Evolutionary conservation across 2,113 vertebrate species (phyloP), one percentile per base, ranked within the genome.

Genomic region (Eudyptes chrysolophus): DNA sequence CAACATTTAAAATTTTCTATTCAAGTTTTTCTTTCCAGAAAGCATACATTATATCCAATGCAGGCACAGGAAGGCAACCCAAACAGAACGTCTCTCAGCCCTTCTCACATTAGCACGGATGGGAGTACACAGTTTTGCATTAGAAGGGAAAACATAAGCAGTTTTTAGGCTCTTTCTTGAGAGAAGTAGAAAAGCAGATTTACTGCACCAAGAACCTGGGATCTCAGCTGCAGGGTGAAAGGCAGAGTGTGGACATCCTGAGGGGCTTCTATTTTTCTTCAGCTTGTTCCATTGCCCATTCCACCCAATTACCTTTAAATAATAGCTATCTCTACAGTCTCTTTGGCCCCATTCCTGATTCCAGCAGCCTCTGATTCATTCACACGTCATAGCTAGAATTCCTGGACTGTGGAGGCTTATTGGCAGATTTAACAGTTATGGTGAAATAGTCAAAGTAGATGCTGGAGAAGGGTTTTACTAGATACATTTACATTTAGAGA

Each of bases 291-390:
- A 90, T 93, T 79, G 38, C 71, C 85, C 75, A 93, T 97, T 97
- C 79, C 79, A 91, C 83, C 89, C 94, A 89, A 84, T 97, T 96
- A 95, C 80, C 78, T 94, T 84, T 94, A 88, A 89, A 87, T 95
- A 96, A 96, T 46, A 96, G 61, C 91, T 66, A 78, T 77, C 78
- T 94, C 81, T 83, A 57, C 54, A 52, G 72, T 34, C 75, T 90
- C 61, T 66, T 96, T 92, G 87, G 94, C 77, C 64, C 16, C 34
- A 29, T 82, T 94, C 68, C 80, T 26, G 70, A 86, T 88, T 94
- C 74, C 51, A 49, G 82, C 30, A 89, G 82, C 52, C 83, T 93
- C 85, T 42, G 58, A 93, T 80, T 96, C 93, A 89, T 78, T 96
- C 36, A 57, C 44, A 92, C 3, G 36, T 44, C 11, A 10, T 77